Percentiles rank a stretch among this genome's conserved stretches.
These are phyloP conservation scores for Archips xylosteana DNA, from an alignment of 2,888 invertebrate species.

Conservation along the genomic window DNA sequence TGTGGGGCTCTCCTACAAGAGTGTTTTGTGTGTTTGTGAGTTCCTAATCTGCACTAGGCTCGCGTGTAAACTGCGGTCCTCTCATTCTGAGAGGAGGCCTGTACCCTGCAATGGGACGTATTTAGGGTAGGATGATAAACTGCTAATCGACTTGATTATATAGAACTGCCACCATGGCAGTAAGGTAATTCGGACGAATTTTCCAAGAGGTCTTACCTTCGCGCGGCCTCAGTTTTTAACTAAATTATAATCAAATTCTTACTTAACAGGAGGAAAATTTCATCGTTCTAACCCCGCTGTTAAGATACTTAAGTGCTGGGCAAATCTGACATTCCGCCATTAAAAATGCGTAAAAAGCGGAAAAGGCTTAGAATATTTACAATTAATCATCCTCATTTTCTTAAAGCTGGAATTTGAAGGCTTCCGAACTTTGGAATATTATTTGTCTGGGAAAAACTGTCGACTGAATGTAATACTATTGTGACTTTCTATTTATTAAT, in stretches of 20 bases:
- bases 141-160: too few species aligned
- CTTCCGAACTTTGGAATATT: not conserved
- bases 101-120: too few species aligned
- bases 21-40: too few species aligned
- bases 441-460: conserved; percentile 1
- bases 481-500: not conserved
- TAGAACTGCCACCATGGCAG: not conserved
- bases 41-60: too few species aligned
- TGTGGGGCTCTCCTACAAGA: too few species aligned
- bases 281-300: not conserved
- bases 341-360: conserved; percentile 9
- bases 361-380: conserved; percentile 12
- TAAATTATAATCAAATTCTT: conserved; percentile 4
- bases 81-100: too few species aligned
- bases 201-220: not conserved
- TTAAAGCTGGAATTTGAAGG: not conserved
- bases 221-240: not conserved
- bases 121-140: too few species aligned
- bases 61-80: too few species aligned
- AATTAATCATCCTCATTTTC: conserved; percentile 6
- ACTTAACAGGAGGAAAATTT: not conserved
- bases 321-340: conserved; percentile 13
- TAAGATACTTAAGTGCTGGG: conserved; percentile 12
- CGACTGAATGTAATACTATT: not conserved
- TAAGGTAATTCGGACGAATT: not conserved